A percentile compares a stretch with the other conserved stretches of the same genome.
phyloP scores from a whole-genome alignment of 2,888 invertebrate species.

The Drosophila heteroneura region DNA sequence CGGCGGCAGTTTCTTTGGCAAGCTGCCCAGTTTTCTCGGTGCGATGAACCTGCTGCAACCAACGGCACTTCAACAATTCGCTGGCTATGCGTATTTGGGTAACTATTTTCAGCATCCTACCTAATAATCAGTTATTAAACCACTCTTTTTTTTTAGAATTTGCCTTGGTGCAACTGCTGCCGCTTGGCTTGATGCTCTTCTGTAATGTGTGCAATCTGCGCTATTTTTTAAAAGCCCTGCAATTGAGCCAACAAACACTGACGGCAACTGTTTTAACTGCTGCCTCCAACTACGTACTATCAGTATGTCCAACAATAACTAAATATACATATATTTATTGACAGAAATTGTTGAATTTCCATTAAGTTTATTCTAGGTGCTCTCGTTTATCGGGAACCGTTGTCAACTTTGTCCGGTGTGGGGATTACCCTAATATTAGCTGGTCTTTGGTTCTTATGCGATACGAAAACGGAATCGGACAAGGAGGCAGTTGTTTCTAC shows the following conservation, averaged over 20 bases:
- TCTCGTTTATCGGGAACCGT: slow-evolving; percentile 89
- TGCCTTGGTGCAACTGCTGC: slow-evolving; percentile 82
- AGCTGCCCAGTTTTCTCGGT: slow-evolving; percentile 85
- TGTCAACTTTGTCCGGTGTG: slow-evolving; percentile 89
- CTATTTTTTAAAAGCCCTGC: slow-evolving; percentile 87
- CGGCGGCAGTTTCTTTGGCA: slow-evolving; percentile 87
- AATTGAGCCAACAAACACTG: slow-evolving; percentile 86
- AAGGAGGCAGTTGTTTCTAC: background rate
- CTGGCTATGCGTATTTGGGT: slow-evolving; percentile 32
- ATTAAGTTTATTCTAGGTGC: slow-evolving; percentile 89
- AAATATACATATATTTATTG: background rate
- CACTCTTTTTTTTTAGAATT: slow-evolving; percentile 53
- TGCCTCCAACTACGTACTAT: slow-evolving; percentile 88
- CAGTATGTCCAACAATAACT: slow-evolving; percentile 84
- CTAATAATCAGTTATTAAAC: background rate
- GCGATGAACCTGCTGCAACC: slow-evolving; percentile 45
- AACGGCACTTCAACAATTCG: background rate
- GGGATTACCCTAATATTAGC: slow-evolving; percentile 90
- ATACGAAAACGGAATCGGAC: slow-evolving; percentile 37
- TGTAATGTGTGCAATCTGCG: slow-evolving; percentile 87
- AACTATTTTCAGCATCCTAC: background rate
- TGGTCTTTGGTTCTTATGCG: slow-evolving; percentile 89
- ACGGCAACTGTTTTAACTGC: slow-evolving; percentile 87
- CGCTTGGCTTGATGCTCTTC: slow-evolving; percentile 86
- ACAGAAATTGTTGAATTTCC: background rate